Evolutionary conservation across 2,888 invertebrate species (phyloP).

Genomic region (Sialis lutaria): DNA sequence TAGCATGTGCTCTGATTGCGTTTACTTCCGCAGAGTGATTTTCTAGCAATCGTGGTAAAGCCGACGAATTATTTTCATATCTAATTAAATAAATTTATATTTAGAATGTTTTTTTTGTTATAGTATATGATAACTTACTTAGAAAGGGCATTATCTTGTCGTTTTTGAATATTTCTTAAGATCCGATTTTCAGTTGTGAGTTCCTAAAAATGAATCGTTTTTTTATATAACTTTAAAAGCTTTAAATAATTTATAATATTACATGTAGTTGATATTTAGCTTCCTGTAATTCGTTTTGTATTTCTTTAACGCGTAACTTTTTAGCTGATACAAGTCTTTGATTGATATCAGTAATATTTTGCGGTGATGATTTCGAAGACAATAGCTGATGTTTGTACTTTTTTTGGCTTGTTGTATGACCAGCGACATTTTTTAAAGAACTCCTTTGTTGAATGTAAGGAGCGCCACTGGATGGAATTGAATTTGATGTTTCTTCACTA

Average conservation of each 20-base stretch:
- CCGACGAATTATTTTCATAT: constrained; percentile 62
- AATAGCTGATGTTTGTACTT: neutral
- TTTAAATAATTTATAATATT: neutral
- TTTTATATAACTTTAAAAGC: neutral
- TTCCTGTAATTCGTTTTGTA: constrained; percentile 65
- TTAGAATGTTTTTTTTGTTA: neutral
- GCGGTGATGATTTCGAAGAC: neutral
- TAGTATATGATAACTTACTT: constrained; percentile 28
- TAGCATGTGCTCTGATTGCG: constrained; percentile 2
- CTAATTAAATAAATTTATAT: constrained; percentile 17
- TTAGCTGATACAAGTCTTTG: constrained; percentile 63
- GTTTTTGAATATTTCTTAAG: constrained; percentile 56
- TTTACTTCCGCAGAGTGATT: constrained; percentile 54
- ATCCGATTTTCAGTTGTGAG: constrained; percentile 56
- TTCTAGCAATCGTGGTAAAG: constrained; percentile 55
- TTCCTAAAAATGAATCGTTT: constrained; percentile 28
- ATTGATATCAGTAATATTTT: constrained; percentile 17
- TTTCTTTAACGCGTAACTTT: constrained; percentile 51
- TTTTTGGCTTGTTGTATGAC: neutral
- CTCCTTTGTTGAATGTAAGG: neutral
- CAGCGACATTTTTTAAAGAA: neutral
- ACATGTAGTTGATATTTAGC: constrained; percentile 64
- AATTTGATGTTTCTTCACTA: constrained; percentile 9
- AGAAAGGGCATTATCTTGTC: constrained; percentile 60
- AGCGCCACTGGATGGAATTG: neutral